Conservation (phyloP, 2,113 vertebrate genomes). For the human region GRCh38 chr18:24759501-24760000, state of each 20-base stretch:
- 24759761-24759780: background rate
- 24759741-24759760: background rate
- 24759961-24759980: background rate
- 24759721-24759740: background rate
- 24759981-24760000: background rate
- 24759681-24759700: background rate
- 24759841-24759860: background rate
- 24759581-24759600: background rate
- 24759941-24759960: background rate
- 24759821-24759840: background rate
- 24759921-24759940: background rate
- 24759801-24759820: background rate
- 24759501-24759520: background rate
- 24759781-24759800: background rate
- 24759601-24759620: background rate
- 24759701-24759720: background rate
- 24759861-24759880: background rate
- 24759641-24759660: background rate
- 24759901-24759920: background rate
- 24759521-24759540: background rate
- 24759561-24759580: background rate
- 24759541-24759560: background rate
- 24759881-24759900: background rate
- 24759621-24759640: background rate
- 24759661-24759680: background rate